Conservation (phyloP, 2,888 invertebrate genomes). For the Rhimphoctona megacephalus region DNA sequence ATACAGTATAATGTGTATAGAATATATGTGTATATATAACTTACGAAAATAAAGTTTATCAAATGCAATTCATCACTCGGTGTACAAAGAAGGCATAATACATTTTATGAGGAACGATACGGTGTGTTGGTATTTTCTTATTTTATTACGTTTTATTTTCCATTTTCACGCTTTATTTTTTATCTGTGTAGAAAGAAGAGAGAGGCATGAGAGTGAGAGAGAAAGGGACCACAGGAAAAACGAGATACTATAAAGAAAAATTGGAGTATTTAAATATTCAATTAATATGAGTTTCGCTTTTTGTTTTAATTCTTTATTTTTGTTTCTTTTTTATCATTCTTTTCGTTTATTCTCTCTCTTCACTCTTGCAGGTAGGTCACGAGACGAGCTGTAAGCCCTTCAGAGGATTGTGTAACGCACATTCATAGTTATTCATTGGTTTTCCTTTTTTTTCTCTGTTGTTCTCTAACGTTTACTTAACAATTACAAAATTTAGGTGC, state of each 20-base stretch:
- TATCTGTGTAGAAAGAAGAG: slow-evolving; percentile 2
- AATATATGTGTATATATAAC: slow-evolving; percentile 51
- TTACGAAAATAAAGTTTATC: slow-evolving; percentile 68
- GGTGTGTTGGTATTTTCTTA: slow-evolving; percentile 24
- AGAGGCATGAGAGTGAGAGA: background rate
- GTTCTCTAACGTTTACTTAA: slow-evolving; percentile 13
- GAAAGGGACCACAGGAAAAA: background rate
- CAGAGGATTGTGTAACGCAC: slow-evolving; percentile 57
- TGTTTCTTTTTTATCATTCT: background rate
- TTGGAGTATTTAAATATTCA: background rate
- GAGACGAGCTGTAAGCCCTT: slow-evolving; percentile 26
- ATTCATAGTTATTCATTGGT: slow-evolving; percentile 31
- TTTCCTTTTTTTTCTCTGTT: slow-evolving; percentile 12
- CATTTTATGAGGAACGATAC: slow-evolving; percentile 58
- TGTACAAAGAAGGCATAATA: slow-evolving; percentile 63
- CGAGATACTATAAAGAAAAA: background rate
- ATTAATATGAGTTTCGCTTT: background rate
- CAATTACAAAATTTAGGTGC: slow-evolving; percentile 20
- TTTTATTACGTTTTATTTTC: background rate
- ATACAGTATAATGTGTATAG: slow-evolving; percentile 42
- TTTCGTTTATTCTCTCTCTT: background rate
- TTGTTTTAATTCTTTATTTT: background rate
- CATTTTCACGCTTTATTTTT: background rate
- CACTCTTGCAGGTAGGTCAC: slow-evolving; percentile 13
- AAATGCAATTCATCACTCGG: slow-evolving; percentile 66